Conservation (phyloP, 1,140 invertebrate genomes). For the Calephelis virginiensis region DNA sequence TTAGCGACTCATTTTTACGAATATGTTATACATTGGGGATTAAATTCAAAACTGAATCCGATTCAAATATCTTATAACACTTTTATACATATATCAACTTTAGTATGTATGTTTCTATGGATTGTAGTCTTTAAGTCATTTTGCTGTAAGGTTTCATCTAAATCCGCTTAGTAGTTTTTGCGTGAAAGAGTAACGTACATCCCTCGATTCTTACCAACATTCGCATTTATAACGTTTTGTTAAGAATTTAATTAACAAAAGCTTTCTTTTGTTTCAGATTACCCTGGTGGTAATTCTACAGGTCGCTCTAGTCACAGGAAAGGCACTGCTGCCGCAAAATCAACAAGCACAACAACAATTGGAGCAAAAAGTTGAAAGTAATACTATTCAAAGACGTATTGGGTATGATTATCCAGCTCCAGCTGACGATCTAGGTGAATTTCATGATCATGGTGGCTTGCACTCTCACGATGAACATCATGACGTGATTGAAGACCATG, state of each 20-base stretch:
- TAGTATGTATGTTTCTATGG: no score
- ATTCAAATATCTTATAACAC: no score
- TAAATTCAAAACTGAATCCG: no score
- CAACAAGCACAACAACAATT: slow-evolving; percentile 58
- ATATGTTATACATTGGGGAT: no score
- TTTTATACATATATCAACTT: no score
- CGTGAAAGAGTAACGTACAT: no score
- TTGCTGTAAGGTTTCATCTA: no score
- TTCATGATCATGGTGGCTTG: slow-evolving; percentile 76
- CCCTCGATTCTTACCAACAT: no score
- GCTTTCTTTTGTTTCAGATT: slow-evolving; percentile 70
- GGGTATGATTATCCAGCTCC: slow-evolving; percentile 72
- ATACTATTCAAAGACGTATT: slow-evolving; percentile 62
- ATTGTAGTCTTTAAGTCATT: no score
- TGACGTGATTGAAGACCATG: slow-evolving; percentile 73
- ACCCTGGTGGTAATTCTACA: slow-evolving; percentile 73
- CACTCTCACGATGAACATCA: slow-evolving; percentile 78
- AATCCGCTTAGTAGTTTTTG: no score
- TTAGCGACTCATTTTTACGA: no score
- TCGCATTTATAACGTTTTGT: no score
- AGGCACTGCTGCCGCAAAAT: slow-evolving; percentile 67
- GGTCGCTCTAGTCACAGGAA: slow-evolving; percentile 66
- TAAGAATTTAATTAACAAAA: slow-evolving; percentile 28
- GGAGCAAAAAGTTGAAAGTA: slow-evolving; percentile 42
- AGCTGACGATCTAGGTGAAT: slow-evolving; percentile 54